These are phyloP conservation scores for Hippopotamyrus pictus DNA, from an alignment of 2,797 vertebrate species.

Conservation along the genomic window DNA sequence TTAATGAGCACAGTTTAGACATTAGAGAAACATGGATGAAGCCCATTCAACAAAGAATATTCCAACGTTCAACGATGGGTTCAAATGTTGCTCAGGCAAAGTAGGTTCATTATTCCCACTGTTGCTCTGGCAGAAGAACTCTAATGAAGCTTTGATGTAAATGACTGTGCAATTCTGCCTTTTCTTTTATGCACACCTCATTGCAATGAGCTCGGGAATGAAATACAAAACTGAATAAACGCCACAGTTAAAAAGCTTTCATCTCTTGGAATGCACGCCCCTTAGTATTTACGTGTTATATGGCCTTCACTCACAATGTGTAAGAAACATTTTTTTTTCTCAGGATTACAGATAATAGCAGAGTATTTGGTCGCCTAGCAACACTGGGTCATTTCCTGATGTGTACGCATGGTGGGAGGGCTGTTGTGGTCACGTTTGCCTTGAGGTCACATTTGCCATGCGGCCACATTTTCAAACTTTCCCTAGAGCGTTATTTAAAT, in stretches of 20 bases:
- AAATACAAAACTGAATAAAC: constrained; percentile 14
- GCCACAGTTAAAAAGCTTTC: constrained; percentile 17
- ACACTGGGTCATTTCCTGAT: constrained; percentile 10
- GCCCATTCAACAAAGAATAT: not conserved
- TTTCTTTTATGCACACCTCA: not conserved
- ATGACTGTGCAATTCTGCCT: constrained; percentile 12
- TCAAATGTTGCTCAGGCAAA: constrained; percentile 10
- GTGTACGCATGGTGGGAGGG: not conserved
- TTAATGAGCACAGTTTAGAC: constrained; percentile 15
- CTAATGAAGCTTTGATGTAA: constrained; percentile 23
- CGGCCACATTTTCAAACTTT: not conserved
- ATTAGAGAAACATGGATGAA: not conserved
- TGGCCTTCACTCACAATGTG: constrained; percentile 23
- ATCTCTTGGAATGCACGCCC: constrained; percentile 5
- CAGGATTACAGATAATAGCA: constrained; percentile 18
- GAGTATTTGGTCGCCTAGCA: constrained; percentile 23
- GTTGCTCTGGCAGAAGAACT: constrained; percentile 14
- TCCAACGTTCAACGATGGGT: not conserved
- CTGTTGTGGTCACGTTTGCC: constrained; percentile 5
- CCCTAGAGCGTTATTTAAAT: not conserved
- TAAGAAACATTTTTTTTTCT: constrained; percentile 8
- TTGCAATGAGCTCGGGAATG: constrained; percentile 6
- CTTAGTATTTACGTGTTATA: constrained; percentile 11
- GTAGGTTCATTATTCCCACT: constrained; percentile 12
- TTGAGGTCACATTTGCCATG: constrained; percentile 12